A percentile compares a stretch with the other conserved stretches of the same genome.
These are phyloP conservation scores for Metacarcinus magister DNA, from an alignment of 2,888 invertebrate genomes.

Conservation along the genomic window DNA sequence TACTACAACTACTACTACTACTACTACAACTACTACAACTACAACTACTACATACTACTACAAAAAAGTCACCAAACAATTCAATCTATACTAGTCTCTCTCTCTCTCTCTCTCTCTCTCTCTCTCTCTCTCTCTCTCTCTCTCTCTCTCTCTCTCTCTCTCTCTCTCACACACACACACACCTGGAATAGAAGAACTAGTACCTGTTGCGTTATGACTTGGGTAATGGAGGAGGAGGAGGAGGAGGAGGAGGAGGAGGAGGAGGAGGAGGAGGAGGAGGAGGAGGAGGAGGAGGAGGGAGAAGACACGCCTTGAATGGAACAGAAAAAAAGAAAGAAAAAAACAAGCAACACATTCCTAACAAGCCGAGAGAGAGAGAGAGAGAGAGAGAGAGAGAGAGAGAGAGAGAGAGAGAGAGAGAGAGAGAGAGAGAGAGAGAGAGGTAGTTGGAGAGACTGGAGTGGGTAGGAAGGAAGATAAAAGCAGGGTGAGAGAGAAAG, in stretches of 20 bases:
- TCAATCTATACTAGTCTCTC: not conserved
- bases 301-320: not conserved
- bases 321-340: not conserved
- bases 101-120: not conserved
- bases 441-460: not conserved
- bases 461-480: not conserved
- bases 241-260: not conserved
- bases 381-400: conserved; percentile 61
- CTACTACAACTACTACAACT: too few species aligned
- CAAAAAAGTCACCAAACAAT: not conserved
- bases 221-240: not conserved
- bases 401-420: conserved; percentile 55
- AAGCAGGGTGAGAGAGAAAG: not conserved
- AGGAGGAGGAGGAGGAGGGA: not conserved
- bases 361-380: conserved; percentile 43
- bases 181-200: not conserved
- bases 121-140: not conserved
- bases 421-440: conserved; percentile 60
- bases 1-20: too few species aligned
- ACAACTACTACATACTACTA: not conserved
- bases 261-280: too few species aligned
- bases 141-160: not conserved
- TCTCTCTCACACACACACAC: not conserved
- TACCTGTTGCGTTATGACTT: not conserved
- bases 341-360: conserved; percentile 6